Evolutionary conservation across 1,140 invertebrate species (phyloP).

Genomic region (Limonius californicus): DNA sequence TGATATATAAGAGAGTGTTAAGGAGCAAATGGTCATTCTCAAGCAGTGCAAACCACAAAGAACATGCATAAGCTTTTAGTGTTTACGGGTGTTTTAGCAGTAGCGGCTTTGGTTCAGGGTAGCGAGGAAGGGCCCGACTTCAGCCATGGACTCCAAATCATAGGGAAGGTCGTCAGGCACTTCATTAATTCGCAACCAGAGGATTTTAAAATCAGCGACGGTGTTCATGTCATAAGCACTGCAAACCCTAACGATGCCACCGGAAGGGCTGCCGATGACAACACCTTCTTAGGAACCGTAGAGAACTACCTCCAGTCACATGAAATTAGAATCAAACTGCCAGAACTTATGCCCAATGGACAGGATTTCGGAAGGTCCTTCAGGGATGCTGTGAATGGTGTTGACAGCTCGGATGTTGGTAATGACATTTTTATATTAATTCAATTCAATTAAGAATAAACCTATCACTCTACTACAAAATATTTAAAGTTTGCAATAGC

Average conservation of each 20-base stretch:
- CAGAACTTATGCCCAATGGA: slow-evolving; percentile 53
- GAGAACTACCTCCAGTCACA: slow-evolving; percentile 64
- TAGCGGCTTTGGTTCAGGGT: slow-evolving; percentile 18
- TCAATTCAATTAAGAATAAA: too few relatives aligned
- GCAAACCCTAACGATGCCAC: slow-evolving; percentile 40
- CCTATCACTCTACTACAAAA: too few relatives aligned
- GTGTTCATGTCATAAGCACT: slow-evolving; percentile 57
- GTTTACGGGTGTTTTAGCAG: slow-evolving; percentile 36
- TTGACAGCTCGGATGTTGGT: slow-evolving; percentile 35
- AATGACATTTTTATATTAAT: slow-evolving; percentile 12
- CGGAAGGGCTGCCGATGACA: slow-evolving; percentile 49
- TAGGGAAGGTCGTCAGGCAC: slow-evolving; percentile 42
- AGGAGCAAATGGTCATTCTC: neutral
- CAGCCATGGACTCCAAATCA: slow-evolving; percentile 37
- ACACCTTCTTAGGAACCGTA: slow-evolving; percentile 53
- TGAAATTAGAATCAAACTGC: slow-evolving; percentile 66
- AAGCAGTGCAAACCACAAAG: slow-evolving; percentile 25
- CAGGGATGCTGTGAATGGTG: slow-evolving; percentile 41
- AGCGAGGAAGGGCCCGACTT: slow-evolving; percentile 31
- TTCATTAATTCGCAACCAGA: slow-evolving; percentile 41
- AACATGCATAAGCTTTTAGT: slow-evolving; percentile 39
- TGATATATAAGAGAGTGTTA: slow-evolving; percentile 11
- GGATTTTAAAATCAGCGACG: slow-evolving; percentile 56
- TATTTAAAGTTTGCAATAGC: too few relatives aligned
- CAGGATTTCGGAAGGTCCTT: slow-evolving; percentile 43